These are phyloP conservation scores for Spisula subtruncata DNA, from an alignment of 2,888 invertebrate species.

Conservation along the genomic window DNA sequence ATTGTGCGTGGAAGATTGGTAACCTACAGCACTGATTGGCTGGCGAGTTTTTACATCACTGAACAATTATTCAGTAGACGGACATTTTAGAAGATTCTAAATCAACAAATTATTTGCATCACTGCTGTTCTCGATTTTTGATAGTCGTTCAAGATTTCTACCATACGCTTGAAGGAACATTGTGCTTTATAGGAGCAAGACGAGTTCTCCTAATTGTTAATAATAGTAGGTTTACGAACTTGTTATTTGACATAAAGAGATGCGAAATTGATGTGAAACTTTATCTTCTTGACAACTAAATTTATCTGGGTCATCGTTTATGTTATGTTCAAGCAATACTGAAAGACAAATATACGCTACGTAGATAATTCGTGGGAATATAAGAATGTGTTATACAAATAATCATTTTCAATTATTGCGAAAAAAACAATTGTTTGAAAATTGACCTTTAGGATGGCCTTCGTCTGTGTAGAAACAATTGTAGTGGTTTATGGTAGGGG, in stretches of 20 bases:
- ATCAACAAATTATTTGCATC: conserved; percentile 28
- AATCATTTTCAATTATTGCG: too few relatives aligned
- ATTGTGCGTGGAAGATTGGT: background rate
- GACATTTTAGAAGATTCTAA: background rate
- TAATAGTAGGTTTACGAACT: background rate
- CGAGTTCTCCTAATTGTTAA: background rate
- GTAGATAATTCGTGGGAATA: background rate
- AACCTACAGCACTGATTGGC: background rate
- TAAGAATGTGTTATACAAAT: background rate
- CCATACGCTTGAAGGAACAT: background rate
- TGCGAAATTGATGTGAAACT: background rate
- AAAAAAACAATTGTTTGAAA: too few relatives aligned
- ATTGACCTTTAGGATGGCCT: too few relatives aligned
- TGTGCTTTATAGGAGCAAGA: background rate
- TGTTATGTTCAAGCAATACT: background rate
- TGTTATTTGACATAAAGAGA: background rate
- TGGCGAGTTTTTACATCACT: background rate
- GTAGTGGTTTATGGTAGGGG: too few relatives aligned
- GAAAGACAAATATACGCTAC: background rate
- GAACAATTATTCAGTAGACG: conserved; percentile 21
- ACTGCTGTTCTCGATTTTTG: background rate
- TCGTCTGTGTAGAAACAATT: too few relatives aligned
- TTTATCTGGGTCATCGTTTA: background rate
- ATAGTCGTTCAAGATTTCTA: background rate
- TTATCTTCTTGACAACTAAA: background rate